Percentiles rank a stretch among this genome's conserved stretches.
Conservation (phyloP, 30 jellyfish, hydroid and myxozoan species). For the Catostylus mosaicus region DNA sequence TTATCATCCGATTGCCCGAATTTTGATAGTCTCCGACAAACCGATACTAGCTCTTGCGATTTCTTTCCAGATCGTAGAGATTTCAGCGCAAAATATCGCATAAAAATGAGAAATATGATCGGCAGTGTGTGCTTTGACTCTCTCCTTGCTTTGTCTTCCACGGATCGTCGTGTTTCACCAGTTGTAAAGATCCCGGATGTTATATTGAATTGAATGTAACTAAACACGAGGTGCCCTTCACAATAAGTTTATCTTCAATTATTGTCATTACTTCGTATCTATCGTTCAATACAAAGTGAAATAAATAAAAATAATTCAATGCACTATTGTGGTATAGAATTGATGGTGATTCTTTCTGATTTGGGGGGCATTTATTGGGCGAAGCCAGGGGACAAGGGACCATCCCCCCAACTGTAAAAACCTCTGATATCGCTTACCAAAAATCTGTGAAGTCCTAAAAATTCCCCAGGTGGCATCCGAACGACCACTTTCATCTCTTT, state of each 20-base stretch:
- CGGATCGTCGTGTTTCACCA: slow-evolving; percentile 35
- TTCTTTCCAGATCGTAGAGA: neutral
- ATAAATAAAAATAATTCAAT: too few relatives aligned
- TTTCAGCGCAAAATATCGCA: neutral
- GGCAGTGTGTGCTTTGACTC: too few relatives aligned
- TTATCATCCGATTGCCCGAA: neutral
- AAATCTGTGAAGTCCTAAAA: too few relatives aligned
- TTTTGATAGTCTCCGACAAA: neutral
- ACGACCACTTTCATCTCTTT: too few relatives aligned
- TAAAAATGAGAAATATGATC: neutral
- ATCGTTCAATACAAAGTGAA: too few relatives aligned
- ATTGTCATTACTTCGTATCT: neutral
- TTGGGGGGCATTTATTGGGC: too few relatives aligned
- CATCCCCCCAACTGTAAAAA: too few relatives aligned
- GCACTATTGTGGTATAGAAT: too few relatives aligned
- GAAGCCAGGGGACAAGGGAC: too few relatives aligned
- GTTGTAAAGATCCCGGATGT: slow-evolving; percentile 34
- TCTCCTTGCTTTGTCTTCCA: slow-evolving; percentile 21
- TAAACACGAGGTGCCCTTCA: neutral
- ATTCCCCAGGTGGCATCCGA: too few relatives aligned
- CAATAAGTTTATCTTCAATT: neutral
- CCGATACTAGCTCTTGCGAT: neutral
- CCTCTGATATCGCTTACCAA: too few relatives aligned
- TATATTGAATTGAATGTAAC: slow-evolving; percentile 26
- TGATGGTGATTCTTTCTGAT: too few relatives aligned